Evolutionary conservation across 2,888 invertebrate genomes (phyloP).

Genomic region (Sycophila texana): DNA sequence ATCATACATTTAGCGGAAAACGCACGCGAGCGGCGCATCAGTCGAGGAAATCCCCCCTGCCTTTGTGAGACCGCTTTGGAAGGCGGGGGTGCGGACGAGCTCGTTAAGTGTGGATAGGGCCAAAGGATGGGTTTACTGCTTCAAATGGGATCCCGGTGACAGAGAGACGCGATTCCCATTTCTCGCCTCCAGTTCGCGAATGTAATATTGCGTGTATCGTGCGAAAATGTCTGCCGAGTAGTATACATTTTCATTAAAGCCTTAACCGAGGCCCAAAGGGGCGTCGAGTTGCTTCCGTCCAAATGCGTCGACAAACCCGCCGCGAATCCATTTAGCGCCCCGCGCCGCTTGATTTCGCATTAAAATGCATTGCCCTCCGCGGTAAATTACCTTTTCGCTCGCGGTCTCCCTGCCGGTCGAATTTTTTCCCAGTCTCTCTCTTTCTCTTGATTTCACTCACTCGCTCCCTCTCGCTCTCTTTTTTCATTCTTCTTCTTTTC

Average conservation of each 20-base stretch:
- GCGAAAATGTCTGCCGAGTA: not conserved
- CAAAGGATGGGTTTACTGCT: conserved; percentile 4
- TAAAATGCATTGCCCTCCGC: too few relatives aligned
- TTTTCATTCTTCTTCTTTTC: too few relatives aligned
- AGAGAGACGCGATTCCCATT: not conserved
- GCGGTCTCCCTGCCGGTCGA: too few relatives aligned
- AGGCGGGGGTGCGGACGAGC: not conserved
- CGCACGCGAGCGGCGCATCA: not conserved
- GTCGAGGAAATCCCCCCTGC: not conserved
- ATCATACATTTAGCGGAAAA: not conserved
- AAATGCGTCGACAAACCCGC: too few relatives aligned
- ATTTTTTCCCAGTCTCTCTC: too few relatives aligned
- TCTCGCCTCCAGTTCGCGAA: not conserved
- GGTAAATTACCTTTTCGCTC: too few relatives aligned
- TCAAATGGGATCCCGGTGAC: conserved; percentile 2
- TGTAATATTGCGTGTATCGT: not conserved
- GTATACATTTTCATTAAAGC: conserved; percentile 32
- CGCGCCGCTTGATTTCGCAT: too few relatives aligned
- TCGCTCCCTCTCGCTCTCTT: too few relatives aligned
- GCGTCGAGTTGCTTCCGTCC: too few relatives aligned
- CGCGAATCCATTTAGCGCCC: too few relatives aligned
- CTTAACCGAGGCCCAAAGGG: not conserved
- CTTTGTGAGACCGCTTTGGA: not conserved
- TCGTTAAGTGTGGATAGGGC: conserved; percentile 9
- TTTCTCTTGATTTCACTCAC: too few relatives aligned